Base-by-base conservation (phyloP, 2,888 invertebrate genomes). In the Cephus rjabovi region DNA sequence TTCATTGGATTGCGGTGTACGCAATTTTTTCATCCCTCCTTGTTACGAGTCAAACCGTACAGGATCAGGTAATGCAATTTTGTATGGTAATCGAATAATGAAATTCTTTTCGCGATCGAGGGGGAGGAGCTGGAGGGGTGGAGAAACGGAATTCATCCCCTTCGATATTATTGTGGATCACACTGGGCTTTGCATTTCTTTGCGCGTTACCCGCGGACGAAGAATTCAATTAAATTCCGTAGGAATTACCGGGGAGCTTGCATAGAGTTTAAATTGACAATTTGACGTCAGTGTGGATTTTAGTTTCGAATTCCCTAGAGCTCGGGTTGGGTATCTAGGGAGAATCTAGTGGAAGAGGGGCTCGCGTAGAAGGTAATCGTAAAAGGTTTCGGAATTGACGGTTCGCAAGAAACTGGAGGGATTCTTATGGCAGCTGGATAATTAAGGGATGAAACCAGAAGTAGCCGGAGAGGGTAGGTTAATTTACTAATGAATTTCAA, bases 401-500 rank as follows among this genome's bases (percentile, higher is more conserved):
- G 23, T 56, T 23, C 23, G 56, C 23, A 23, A 23, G 56, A 23
- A 56, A 23, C 56, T 9, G 56, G 23, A 56, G 9, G 23, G 23
- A 23, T 56, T 56, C 56, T 23, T 23, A 56, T 56, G 56, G 56
- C 56, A 56, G 23, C 56, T 23, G 6, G 56, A 23, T 56, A 56
- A 9, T 56, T 56, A 56, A 56, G 56, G 56, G 56, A 56, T 56
- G 56, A 56, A 56, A 56, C 56, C 56, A 56, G 56, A 56, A 56
- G 23, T 56, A 23, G 56, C 56, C 73, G 69, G 69, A 71, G 78
- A 74, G 33, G 68, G 34, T 69, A 75, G 69, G 76, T 87, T 84
- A 84, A 88, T 87, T 88, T 83, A 84, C 84, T 88, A 88, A 88
- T 87, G 86, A 87, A 87, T 88, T 87, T 84, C 83, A 83, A 81